These are phyloP conservation scores for Anoncus sp. DNA, from an alignment of 2,888 invertebrate species.

Conservation along the genomic window DNA sequence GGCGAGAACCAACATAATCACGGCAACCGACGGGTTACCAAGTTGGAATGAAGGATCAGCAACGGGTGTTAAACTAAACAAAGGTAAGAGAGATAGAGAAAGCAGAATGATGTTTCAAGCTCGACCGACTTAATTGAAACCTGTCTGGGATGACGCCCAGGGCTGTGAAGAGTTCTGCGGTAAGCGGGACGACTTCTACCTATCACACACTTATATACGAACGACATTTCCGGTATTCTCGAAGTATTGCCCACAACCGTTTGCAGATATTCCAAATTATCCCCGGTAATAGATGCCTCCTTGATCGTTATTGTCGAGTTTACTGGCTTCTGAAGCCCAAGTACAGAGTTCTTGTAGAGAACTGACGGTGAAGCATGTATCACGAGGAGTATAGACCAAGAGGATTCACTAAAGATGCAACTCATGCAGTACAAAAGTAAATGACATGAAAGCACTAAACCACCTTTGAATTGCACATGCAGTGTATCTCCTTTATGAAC, in stretches of 20 bases:
- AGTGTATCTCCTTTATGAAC: too few species aligned
- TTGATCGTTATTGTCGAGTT: constrained; percentile 15
- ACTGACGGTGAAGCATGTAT: constrained; percentile 6
- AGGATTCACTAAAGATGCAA: too few species aligned
- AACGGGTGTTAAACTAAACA: constrained; percentile 39
- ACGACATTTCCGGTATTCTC: constrained; percentile 3
- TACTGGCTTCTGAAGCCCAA: constrained; percentile 13
- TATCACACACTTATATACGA: neutral
- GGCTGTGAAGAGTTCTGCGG: constrained; percentile 11
- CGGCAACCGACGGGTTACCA: constrained; percentile 66
- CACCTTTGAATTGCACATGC: too few species aligned
- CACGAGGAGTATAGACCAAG: constrained; percentile 1
- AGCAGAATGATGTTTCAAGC: constrained; percentile 11
- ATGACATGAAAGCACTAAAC: too few species aligned
- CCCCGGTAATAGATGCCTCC: neutral
- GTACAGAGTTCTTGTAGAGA: neutral
- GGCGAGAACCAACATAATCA: constrained; percentile 72
- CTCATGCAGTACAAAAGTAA: too few species aligned
- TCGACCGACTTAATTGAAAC: constrained; percentile 36
- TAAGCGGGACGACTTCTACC: constrained; percentile 14
- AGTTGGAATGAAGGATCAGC: constrained; percentile 32
- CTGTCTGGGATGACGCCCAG: constrained; percentile 3
- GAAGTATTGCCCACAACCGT: constrained; percentile 15
- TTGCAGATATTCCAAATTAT: constrained; percentile 38
- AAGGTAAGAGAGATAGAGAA: constrained; percentile 50